Evolutionary conservation across 1,140 invertebrate genomes (phyloP), one percentile per base, ranked within the genome.

Genomic region (Pseudomyrmex flavicornis): DNA sequence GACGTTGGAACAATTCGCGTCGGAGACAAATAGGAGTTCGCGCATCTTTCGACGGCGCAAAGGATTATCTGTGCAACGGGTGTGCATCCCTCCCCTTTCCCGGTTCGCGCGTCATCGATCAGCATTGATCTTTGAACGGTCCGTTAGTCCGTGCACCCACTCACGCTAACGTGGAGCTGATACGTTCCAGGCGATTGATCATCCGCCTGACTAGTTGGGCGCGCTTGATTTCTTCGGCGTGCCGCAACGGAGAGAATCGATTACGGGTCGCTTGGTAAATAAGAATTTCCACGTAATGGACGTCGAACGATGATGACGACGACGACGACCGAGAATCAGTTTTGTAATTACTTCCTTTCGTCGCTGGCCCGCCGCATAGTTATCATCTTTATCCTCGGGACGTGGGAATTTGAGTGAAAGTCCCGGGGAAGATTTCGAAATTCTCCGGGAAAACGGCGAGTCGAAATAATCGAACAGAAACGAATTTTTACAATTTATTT

Each of bases 101-200:
- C 35, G 10, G 61, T 20, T 17, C 48, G 17, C 48, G 17, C 59
- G 13, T 76, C 62, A 76, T 75, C 73, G 59, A 68, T 83, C 72
- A 76, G 73, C 52, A 66, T 83, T 76, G 82, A 83, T 83, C 82
- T 83, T 76, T 76, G 82, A 83, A 76, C 73, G 73, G 72, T 65
- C 44, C 73, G 73, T 82, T 82, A 82, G 58, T 82, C 75, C 70
- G 70, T 26, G 17, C 63, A 82, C 35, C 22, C 59, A 20, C 48
- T 48, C 20, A 73, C 68, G 20, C 52, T 65, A 83, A 63, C 80
- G 46, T 13, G 50, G 58, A n/a, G 26, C 77, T 46, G 82, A 77
- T 83, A 75, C n/a, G 82, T 83, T 83, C 82, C 82, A 76, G 52
- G 72, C 72, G 82, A 83, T 83, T 76, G 82, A 83, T 83, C 62